These are phyloP conservation scores for Montipora capricornis DNA, from an alignment of 64 coral and sea anemone species.

Conservation along the genomic window DNA sequence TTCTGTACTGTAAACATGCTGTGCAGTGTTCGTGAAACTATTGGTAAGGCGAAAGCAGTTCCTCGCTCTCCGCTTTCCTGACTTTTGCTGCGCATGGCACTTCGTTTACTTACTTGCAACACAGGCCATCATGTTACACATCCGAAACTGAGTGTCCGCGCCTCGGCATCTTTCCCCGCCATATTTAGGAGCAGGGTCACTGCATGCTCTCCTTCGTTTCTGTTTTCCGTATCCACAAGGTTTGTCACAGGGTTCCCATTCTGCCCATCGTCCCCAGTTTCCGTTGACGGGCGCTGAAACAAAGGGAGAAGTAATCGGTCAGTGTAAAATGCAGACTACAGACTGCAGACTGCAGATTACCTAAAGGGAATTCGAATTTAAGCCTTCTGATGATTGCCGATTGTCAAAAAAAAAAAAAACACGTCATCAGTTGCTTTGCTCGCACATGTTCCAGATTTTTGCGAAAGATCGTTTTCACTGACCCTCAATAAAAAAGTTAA, in stretches of 20 bases:
- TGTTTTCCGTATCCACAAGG: slow-evolving; percentile 84
- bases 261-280: slow-evolving; percentile 79
- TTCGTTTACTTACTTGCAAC: slow-evolving; percentile 23
- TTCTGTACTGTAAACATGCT: no score
- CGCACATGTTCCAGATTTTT: no score
- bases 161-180: slow-evolving; percentile 70
- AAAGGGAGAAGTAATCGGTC: neutral
- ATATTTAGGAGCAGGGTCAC: slow-evolving; percentile 74
- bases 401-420: no score
- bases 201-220: slow-evolving; percentile 70
- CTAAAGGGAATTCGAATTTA: no score
- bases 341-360: no score
- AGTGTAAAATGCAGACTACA: neutral
- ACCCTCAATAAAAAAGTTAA: no score
- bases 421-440: no score
- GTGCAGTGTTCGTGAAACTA: no score
- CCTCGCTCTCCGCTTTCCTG: no score
- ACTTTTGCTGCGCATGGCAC: neutral
- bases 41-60: no score
- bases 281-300: slow-evolving; percentile 83
- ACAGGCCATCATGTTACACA: slow-evolving; percentile 86
- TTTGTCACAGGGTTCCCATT: slow-evolving; percentile 75
- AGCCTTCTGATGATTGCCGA: no score
- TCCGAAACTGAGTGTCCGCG: slow-evolving; percentile 57
- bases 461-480: no score